phyloP scores from a whole-genome alignment of 2,888 invertebrate species.

The Raillietiella orientalis region DNA sequence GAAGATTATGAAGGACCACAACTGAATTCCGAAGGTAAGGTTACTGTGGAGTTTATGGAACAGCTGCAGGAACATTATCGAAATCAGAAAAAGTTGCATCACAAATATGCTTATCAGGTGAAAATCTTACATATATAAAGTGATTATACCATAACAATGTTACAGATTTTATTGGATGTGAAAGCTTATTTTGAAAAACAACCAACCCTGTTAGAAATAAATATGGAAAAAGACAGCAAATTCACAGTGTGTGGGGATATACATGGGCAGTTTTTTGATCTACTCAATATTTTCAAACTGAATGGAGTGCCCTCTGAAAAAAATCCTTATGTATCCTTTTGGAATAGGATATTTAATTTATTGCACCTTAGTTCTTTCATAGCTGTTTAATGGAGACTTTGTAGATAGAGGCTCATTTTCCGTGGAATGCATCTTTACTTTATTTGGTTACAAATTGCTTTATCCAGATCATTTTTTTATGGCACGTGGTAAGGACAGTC shows the following conservation, averaged over 20 bases:
- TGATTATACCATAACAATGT: constrained; percentile 8
- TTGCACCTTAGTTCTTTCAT: constrained; percentile 5
- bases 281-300: constrained; percentile 84
- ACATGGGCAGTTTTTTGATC: constrained; percentile 93
- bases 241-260: constrained; percentile 97
- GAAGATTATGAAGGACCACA: constrained; percentile 73
- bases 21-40: constrained; percentile 41
- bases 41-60: constrained; percentile 58
- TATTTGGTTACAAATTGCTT: constrained; percentile 83
- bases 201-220: constrained; percentile 64
- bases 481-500: constrained; percentile 57
- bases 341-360: not conserved
- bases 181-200: constrained; percentile 48
- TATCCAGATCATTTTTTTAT: constrained; percentile 89
- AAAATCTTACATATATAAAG: not conserved
- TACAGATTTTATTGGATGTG: constrained; percentile 64
- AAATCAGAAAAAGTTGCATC: constrained; percentile 67
- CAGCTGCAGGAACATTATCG: constrained; percentile 67
- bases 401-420: constrained; percentile 98
- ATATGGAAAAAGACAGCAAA: constrained; percentile 49
- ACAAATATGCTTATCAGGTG: constrained; percentile 87
- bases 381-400: constrained; percentile 94
- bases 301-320: constrained; percentile 81
- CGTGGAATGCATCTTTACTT: constrained; percentile 89
- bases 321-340: constrained; percentile 56